A percentile compares a stretch with the other conserved stretches of the same genome.
These are phyloP conservation scores for Chironomus tepperi DNA, from an alignment of 1,140 invertebrate genomes.

Conservation along the genomic window DNA sequence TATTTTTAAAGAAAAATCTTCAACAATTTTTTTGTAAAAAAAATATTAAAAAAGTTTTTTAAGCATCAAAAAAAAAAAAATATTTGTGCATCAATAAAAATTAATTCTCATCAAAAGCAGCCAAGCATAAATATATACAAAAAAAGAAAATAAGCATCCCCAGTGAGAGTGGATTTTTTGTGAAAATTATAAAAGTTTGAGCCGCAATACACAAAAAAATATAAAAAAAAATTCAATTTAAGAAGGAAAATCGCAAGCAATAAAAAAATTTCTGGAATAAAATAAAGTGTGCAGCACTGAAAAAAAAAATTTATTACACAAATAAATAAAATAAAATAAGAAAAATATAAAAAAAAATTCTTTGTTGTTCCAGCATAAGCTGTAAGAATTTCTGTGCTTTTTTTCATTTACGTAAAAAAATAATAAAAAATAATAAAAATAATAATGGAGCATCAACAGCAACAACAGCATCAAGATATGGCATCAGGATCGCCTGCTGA, in stretches of 20 bases:
- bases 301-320: not conserved
- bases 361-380: not conserved
- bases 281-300: not conserved
- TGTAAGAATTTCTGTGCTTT: not conserved
- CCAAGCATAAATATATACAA: not conserved
- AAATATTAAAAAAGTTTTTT: no score
- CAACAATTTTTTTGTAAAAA: no score
- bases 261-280: constrained; percentile 18
- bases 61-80: no score
- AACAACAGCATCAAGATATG: constrained; percentile 57
- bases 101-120: no score
- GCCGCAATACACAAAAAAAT: not conserved
- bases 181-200: constrained; percentile 9
- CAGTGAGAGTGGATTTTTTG: not conserved
- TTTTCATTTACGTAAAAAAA: not conserved
- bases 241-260: not conserved
- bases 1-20: no score
- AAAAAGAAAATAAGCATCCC: not conserved
- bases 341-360: not conserved
- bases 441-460: constrained; percentile 37
- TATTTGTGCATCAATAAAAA: no score
- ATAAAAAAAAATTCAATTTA: constrained; percentile 23
- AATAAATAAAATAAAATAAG: not conserved
- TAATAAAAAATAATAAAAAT: not conserved
- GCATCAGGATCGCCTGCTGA: constrained; percentile 68